Percentiles rank a stretch among this genome's conserved stretches.
phyloP scores from a whole-genome alignment of 2,113 vertebrate species.

The Cynocephalus volans region DNA sequence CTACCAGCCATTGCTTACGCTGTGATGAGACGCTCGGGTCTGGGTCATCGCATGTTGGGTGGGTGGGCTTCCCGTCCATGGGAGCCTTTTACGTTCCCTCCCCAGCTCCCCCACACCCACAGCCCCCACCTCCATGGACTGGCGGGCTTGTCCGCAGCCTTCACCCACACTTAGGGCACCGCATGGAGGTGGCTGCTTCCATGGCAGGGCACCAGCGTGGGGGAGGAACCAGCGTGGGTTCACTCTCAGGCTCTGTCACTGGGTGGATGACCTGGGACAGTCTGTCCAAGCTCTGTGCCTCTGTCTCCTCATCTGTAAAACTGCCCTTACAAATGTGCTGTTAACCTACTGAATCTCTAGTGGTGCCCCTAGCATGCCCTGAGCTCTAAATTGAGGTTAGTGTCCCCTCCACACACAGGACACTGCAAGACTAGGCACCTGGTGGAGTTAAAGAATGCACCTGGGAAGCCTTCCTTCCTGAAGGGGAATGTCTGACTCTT shows the following conservation, averaged over 20 bases:
- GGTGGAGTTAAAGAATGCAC: not conserved
- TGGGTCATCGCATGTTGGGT: rapidly evolving
- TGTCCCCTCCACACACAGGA: rapidly evolving
- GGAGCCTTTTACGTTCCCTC: not conserved
- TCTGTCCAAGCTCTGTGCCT: not conserved
- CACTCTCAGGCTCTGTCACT: rapidly evolving
- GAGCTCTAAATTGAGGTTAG: not conserved
- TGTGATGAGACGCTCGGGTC: not conserved
- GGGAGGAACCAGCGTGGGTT: too few species aligned
- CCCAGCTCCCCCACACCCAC: rapidly evolving
- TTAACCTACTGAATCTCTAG: not conserved
- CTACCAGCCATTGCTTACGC: not conserved
- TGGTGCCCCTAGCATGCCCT: not conserved
- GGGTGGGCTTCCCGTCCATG: not conserved
- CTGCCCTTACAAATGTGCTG: not conserved
- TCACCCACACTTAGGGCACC: rapidly evolving
- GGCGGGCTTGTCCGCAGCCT: not conserved
- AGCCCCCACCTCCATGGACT: too few species aligned
- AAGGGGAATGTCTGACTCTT: not conserved
- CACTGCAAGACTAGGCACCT: not conserved
- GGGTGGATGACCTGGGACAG: rapidly evolving
- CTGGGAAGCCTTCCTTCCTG: not conserved
- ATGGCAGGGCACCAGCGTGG: not conserved
- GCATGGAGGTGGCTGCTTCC: not conserved
- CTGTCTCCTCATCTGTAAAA: not conserved